Evolutionary conservation across 2,888 invertebrate species (phyloP).

Genomic region (Phlogophora meticulosa): DNA sequence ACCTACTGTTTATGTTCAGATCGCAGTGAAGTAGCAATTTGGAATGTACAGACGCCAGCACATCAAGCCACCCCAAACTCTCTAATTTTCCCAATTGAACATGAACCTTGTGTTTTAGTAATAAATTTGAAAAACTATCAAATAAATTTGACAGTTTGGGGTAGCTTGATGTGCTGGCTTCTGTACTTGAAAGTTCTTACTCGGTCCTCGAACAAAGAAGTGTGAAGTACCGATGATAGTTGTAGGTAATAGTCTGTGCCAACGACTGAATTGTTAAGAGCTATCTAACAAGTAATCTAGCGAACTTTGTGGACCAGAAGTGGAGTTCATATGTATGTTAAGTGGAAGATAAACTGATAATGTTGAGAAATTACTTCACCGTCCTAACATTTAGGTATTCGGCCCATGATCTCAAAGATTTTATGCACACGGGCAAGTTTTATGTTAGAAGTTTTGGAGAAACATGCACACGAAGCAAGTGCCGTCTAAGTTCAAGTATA

Average conservation of each 20-base stretch:
- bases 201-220: constrained; percentile 31
- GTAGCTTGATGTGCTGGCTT: too few relatives aligned
- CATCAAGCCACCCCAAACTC: too few relatives aligned
- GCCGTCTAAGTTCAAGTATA: constrained; percentile 37
- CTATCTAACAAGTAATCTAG: constrained; percentile 43
- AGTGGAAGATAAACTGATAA: constrained; percentile 18
- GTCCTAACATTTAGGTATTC: not conserved
- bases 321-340: constrained; percentile 30
- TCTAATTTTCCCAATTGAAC: too few relatives aligned
- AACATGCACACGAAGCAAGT: constrained; percentile 30
- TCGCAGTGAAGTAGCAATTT: constrained; percentile 40
- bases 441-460: constrained; percentile 33
- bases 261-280: constrained; percentile 33
- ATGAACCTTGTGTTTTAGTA: too few relatives aligned
- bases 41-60: too few relatives aligned
- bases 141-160: too few relatives aligned
- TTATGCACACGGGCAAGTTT: constrained; percentile 24
- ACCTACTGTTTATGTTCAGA: constrained; percentile 36
- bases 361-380: constrained; percentile 9
- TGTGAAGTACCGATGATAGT: constrained; percentile 16
- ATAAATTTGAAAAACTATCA: too few relatives aligned
- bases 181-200: constrained; percentile 36
- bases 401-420: constrained; percentile 36
- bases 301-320: constrained; percentile 33
- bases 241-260: constrained; percentile 24